Conservation (phyloP, 2,113 vertebrate species). For the Pangasianodon gigas region DNA sequence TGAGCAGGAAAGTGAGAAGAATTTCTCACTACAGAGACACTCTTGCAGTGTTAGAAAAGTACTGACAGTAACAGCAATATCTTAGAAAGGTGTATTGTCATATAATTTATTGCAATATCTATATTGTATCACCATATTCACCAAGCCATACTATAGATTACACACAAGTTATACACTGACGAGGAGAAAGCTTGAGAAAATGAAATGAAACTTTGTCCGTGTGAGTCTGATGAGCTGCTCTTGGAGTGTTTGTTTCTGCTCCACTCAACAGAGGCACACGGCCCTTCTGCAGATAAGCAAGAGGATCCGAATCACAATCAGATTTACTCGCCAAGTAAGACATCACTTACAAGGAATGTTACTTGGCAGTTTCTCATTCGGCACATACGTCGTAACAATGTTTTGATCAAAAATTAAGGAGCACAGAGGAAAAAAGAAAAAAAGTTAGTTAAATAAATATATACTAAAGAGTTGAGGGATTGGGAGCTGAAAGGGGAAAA, state of each 20-base stretch:
- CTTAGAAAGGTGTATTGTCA: neutral
- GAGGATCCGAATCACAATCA: neutral
- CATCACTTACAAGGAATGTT: conserved; percentile 16
- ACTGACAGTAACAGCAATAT: neutral
- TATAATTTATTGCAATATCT: neutral
- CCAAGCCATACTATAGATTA: neutral
- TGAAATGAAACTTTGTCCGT: conserved; percentile 10
- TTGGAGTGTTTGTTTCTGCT: conserved; percentile 27
- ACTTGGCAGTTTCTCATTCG: neutral
- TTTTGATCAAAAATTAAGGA: conserved; percentile 2
- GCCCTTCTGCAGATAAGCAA: conserved; percentile 12
- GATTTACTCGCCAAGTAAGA: conserved; percentile 25
- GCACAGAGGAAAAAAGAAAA: neutral
- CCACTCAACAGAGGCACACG: conserved; percentile 16
- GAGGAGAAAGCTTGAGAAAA: conserved; percentile 17
- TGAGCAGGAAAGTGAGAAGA: neutral
- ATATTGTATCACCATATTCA: neutral
- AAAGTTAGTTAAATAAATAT: neutral
- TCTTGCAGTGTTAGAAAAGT: neutral
- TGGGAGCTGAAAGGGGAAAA: conserved; percentile 17
- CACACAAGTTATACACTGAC: neutral
- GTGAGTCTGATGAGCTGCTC: conserved; percentile 27
- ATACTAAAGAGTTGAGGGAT: neutral
- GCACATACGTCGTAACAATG: neutral
- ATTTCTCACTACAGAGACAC: neutral